Evolutionary conservation across 1,140 invertebrate genomes (phyloP), one percentile per base, ranked within the genome.

Genomic region (Telenomus remus): DNA sequence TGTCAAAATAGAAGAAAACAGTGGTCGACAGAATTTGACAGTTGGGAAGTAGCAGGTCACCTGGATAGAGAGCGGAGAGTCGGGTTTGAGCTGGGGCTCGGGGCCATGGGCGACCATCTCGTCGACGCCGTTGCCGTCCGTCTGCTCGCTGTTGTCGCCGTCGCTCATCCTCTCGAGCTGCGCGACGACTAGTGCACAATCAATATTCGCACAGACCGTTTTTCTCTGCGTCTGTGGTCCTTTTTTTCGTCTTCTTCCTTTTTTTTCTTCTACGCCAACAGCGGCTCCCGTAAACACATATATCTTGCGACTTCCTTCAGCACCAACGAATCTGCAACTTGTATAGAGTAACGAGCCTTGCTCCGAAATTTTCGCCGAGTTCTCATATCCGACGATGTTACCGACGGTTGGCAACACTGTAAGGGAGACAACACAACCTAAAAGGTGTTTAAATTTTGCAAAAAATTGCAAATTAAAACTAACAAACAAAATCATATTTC

Each of bases 71-170:
- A 59, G 48, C 15, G 60, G 33, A 19, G 47, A 15, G 12, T 68
- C 64, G 13, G 48, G 54, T 6, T 57, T 48, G n/a, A 50, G 39
- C 4, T 37, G 8, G 6, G 61, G 46, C 10, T 71, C 56, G 16
- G 50, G 65, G 11, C 47, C 61, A 16, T 70, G 47, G 51, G 48
- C 64, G 50, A 71, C 61, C 56, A 75, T 82, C 78, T 85, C 82
- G 34, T 78, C 77, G 63, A 86, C 81, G 71, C 85, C 85, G 79
- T 79, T 69, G 54, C 57, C 73, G 56, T 80, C 73, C 47, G 79
- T 76, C 70, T 79, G 69, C 15, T 78, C 77, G 48, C 69, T 63
- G 39, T 68, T 76, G 70, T 82, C 77, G 54, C 73, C 74, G 54
- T 59, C 77, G 68, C 74, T 82, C 80, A 82, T 82, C 43, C 44